Evolutionary conservation across 2,797 vertebrate species (phyloP).

Genomic region (Hipposideros larvatus): DNA sequence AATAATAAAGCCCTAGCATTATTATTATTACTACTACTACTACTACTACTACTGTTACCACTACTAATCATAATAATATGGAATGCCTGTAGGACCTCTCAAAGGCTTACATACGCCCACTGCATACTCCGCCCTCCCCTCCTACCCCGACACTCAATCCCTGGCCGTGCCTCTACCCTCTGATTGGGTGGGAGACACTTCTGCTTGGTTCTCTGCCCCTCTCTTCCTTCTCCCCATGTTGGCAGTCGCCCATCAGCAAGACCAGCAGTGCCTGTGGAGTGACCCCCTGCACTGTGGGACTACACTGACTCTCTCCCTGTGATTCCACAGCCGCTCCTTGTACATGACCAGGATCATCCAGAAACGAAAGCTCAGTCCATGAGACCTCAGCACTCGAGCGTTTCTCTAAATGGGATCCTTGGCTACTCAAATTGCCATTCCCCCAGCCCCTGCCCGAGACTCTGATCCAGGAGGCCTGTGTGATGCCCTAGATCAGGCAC

Average conservation of each 20-base stretch:
- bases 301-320: not conserved
- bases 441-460: not conserved
- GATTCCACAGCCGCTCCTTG: not conserved
- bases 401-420: not conserved
- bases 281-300: not conserved
- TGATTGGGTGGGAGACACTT: not conserved
- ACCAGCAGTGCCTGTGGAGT: not conserved
- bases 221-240: not conserved
- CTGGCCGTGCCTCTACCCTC: not conserved
- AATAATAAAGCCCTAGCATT: not conserved
- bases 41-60: not conserved
- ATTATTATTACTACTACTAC: not conserved
- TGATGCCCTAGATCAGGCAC: not conserved
- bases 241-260: not conserved
- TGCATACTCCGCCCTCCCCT: not conserved
- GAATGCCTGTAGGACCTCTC: not conserved
- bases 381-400: not conserved
- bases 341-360: not conserved
- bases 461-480: not conserved
- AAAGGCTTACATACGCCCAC: not conserved
- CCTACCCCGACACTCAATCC: not conserved
- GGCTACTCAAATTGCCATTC: not conserved
- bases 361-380: not conserved
- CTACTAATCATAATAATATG: rapidly evolving
- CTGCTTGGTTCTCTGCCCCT: not conserved